phyloP scores from a whole-genome alignment of 1,140 invertebrate genomes.

The Anastrepha ludens region DNA sequence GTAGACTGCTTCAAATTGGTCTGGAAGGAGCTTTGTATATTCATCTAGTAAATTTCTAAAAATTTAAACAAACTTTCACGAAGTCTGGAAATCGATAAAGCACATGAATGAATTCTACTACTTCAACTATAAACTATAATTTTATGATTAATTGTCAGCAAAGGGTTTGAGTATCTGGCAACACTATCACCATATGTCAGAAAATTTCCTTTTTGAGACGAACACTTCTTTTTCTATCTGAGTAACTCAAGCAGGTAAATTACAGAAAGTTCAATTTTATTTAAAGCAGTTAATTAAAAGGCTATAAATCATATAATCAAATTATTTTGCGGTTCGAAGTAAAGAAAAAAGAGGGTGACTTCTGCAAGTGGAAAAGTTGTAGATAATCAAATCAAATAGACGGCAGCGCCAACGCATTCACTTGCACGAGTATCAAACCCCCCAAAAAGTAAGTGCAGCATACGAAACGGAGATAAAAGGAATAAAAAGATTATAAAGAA shows the following conservation, averaged over 20 bases:
- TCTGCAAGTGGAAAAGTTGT: not conserved
- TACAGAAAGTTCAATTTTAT: not conserved
- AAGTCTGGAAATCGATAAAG: too few relatives aligned
- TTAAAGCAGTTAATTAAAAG: not conserved
- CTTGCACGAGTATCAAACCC: slow-evolving; percentile 9
- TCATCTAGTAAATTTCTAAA: too few relatives aligned
- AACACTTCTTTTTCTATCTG: slow-evolving; percentile 30
- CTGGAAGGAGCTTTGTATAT: too few relatives aligned
- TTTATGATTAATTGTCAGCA: too few relatives aligned
- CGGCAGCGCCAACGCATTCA: slow-evolving; percentile 33
- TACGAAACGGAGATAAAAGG: slow-evolving; percentile 13
- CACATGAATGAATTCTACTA: too few relatives aligned
- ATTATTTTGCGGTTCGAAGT: slow-evolving; percentile 5
- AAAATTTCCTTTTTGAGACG: slow-evolving; percentile 37
- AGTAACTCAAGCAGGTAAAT: slow-evolving; percentile 44
- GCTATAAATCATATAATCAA: not conserved
- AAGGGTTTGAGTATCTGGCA: not conserved
- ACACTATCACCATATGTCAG: slow-evolving; percentile 13
- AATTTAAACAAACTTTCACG: too few relatives aligned
- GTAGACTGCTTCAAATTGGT: too few relatives aligned
- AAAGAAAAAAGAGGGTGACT: not conserved
- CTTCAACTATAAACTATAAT: too few relatives aligned
- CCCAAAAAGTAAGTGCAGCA: slow-evolving; percentile 17
- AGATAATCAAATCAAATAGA: slow-evolving; percentile 28
- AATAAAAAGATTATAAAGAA: slow-evolving; percentile 51